Percentiles rank a stretch among this genome's conserved stretches.
These are phyloP conservation scores for Poecilia latipinna DNA, from an alignment of 2,113 vertebrate genomes.

Conservation along the genomic window DNA sequence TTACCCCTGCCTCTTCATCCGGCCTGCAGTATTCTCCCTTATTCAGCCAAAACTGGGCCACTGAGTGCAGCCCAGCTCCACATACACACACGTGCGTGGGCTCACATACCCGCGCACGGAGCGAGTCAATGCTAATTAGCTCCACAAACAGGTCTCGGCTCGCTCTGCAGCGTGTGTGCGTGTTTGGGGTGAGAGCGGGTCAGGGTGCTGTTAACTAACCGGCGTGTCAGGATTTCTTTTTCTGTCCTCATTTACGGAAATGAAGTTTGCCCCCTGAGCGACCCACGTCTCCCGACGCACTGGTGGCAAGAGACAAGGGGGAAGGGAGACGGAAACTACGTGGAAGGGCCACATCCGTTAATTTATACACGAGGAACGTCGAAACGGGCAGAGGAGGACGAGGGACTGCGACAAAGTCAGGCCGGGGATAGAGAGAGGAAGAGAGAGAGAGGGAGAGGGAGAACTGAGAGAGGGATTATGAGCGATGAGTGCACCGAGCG, in stretches of 20 bases:
- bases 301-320: constrained; percentile 23
- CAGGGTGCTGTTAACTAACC: constrained; percentile 61
- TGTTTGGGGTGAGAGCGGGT: constrained; percentile 44
- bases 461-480: not conserved
- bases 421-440: not conserved
- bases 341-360: constrained; percentile 23
- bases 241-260: constrained; percentile 76
- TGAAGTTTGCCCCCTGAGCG: constrained; percentile 63
- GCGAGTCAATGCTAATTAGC: constrained; percentile 73
- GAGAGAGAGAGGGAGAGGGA: not conserved
- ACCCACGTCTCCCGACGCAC: constrained; percentile 62
- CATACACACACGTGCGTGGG: constrained; percentile 3
- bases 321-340: not conserved
- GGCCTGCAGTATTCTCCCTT: constrained; percentile 48
- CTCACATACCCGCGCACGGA: constrained; percentile 35
- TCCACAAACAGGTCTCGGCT: constrained; percentile 61
- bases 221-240: constrained; percentile 67
- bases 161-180: constrained; percentile 19
- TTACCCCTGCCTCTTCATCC: constrained; percentile 46
- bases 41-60: constrained; percentile 74
- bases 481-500: constrained; percentile 1
- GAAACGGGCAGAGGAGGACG: not conserved
- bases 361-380: constrained; percentile 14
- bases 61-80: constrained; percentile 50
- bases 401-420: not conserved